phyloP scores from a whole-genome alignment of 2,797 vertebrate genomes.

The Galago senegalensis region DNA sequence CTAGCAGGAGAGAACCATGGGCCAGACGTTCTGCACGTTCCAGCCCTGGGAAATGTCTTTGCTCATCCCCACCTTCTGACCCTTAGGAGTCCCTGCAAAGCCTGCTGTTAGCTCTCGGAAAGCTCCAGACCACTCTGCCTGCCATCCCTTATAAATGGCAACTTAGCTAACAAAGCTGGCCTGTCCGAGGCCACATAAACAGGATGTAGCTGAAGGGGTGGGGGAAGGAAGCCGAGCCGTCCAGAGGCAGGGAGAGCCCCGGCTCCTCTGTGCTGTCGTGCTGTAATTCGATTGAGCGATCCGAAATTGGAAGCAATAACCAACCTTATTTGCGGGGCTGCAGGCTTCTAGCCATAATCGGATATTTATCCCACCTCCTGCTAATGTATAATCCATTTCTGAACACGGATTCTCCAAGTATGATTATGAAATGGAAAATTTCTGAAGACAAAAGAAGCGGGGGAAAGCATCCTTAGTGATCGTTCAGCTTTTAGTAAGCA shows the following conservation, averaged over 20 bases:
- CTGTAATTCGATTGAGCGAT: background rate
- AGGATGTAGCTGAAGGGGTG: background rate
- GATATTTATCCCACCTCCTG: background rate
- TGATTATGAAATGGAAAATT: rapidly evolving
- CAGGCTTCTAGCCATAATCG: background rate
- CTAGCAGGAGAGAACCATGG: background rate
- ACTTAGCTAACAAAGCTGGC: background rate
- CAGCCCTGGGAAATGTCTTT: background rate
- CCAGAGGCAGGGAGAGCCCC: rapidly evolving
- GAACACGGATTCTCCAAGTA: background rate
- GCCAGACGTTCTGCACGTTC: rapidly evolving
- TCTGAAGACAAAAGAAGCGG: conserved; percentile 36
- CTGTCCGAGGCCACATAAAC: background rate
- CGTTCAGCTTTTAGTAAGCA: background rate
- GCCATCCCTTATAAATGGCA: background rate
- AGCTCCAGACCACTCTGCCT: background rate
- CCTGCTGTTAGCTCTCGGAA: background rate
- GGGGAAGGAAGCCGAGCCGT: conserved; percentile 64
- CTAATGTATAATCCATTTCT: background rate
- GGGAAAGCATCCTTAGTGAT: background rate
- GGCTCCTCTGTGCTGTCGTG: background rate
- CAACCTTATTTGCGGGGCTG: background rate
- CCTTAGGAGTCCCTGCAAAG: background rate
- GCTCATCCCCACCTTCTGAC: background rate
- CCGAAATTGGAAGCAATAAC: background rate